These are phyloP conservation scores for Caenorhabditis brenneri DNA, from an alignment of 1,140 invertebrate species.

Conservation along the genomic window DNA sequence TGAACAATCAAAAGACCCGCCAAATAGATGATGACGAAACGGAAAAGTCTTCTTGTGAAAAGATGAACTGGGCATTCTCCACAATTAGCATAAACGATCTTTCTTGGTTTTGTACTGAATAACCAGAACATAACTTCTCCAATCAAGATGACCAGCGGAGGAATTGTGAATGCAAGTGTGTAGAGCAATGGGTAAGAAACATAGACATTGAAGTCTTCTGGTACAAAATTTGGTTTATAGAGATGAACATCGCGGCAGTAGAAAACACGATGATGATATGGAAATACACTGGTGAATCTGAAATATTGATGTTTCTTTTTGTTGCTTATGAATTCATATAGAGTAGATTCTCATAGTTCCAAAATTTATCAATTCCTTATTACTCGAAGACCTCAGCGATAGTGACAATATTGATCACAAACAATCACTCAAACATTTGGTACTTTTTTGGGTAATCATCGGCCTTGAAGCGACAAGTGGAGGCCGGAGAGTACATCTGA, in stretches of 20 bases:
- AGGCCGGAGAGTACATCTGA: background rate
- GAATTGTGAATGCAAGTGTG: constrained; percentile 64
- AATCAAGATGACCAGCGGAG: constrained; percentile 69
- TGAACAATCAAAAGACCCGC: constrained; percentile 69
- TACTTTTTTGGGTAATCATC: constrained; percentile 28
- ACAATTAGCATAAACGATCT: constrained; percentile 67
- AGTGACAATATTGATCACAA: constrained; percentile 38
- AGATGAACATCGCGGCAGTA: constrained; percentile 69
- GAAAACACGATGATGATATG: constrained; percentile 70
- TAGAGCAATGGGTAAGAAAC: constrained; percentile 68
- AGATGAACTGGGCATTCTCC: constrained; percentile 68
- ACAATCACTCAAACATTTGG: constrained; percentile 43
- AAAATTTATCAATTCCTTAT: background rate
- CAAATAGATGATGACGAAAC: constrained; percentile 66
- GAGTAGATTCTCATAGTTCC: too few relatives aligned
- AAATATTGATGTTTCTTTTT: constrained; percentile 38
- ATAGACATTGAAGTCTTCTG: constrained; percentile 71
- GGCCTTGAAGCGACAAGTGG: background rate
- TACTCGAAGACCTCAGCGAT: constrained; percentile 25
- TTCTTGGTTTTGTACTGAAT: constrained; percentile 70
- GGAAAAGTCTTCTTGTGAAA: constrained; percentile 67
- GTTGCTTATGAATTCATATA: background rate
- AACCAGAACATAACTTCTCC: constrained; percentile 71
- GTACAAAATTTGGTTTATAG: constrained; percentile 70
- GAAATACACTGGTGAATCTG: constrained; percentile 71